Evolutionary conservation across 2,888 invertebrate genomes (phyloP).

Genomic region (Tridacna crocea): DNA sequence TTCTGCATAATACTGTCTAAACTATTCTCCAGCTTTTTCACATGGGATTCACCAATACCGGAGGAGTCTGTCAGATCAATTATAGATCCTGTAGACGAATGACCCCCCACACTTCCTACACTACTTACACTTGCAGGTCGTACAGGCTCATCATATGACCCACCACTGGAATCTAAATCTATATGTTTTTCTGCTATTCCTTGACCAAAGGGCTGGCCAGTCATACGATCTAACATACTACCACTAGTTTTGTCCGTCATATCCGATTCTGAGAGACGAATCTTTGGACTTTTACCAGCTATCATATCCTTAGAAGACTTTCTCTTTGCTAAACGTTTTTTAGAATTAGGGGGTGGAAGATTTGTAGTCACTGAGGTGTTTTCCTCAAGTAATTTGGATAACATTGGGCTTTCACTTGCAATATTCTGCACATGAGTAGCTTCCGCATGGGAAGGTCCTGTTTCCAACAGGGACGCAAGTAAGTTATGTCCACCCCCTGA

Average conservation of each 20-base stretch:
- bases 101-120: slow-evolving; percentile 63
- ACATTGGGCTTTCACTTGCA: slow-evolving; percentile 76
- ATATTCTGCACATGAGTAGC: slow-evolving; percentile 18
- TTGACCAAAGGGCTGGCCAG: slow-evolving; percentile 55
- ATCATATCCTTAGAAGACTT: slow-evolving; percentile 75
- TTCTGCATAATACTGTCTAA: slow-evolving; percentile 72
- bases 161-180: slow-evolving; percentile 66
- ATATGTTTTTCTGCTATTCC: slow-evolving; percentile 62
- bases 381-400: slow-evolving; percentile 80
- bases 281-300: slow-evolving; percentile 82
- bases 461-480: slow-evolving; percentile 80
- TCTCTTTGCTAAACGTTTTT: slow-evolving; percentile 71
- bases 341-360: slow-evolving; percentile 62
- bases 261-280: slow-evolving; percentile 70
- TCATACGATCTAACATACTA: slow-evolving; percentile 38
- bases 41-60: slow-evolving; percentile 72
- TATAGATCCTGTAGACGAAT: slow-evolving; percentile 65
- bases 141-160: slow-evolving; percentile 54
- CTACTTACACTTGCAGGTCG: slow-evolving; percentile 63
- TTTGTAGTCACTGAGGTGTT: slow-evolving; percentile 66
- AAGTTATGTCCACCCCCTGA: slow-evolving; percentile 74
- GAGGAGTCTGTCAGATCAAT: slow-evolving; percentile 77
- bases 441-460: slow-evolving; percentile 63
- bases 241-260: slow-evolving; percentile 47
- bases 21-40: slow-evolving; percentile 74